Evolutionary conservation across 2,888 invertebrate species (phyloP).

Genomic region (Andrena hattorfiana): DNA sequence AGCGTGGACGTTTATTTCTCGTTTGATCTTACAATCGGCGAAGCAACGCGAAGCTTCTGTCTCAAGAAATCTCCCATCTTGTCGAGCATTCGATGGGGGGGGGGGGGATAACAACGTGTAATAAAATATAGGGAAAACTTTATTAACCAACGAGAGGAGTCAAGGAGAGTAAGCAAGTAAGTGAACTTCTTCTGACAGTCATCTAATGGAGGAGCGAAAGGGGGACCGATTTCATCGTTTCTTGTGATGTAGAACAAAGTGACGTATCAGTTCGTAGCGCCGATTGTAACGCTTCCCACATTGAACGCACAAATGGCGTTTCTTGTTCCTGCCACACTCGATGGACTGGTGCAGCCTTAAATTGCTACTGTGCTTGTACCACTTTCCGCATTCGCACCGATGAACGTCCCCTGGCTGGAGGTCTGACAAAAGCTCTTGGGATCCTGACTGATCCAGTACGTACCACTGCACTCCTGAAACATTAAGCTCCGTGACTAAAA

Average conservation of each 20-base stretch:
- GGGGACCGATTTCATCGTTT: not conserved
- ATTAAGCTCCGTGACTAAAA: not conserved
- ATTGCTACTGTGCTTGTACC: slow-evolving; percentile 68
- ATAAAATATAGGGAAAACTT: slow-evolving; percentile 8
- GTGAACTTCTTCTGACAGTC: too few species aligned
- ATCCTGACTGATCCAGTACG: not conserved
- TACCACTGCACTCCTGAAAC: slow-evolving; percentile 34
- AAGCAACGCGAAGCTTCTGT: not conserved
- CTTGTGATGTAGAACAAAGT: not conserved
- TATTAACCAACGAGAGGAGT: slow-evolving; percentile 2
- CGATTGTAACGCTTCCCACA: slow-evolving; percentile 79
- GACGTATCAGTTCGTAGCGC: slow-evolving; percentile 70
- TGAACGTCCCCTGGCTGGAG: not conserved
- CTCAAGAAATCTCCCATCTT: not conserved
- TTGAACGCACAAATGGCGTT: slow-evolving; percentile 71
- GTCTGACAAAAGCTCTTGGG: not conserved
- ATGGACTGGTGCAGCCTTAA: slow-evolving; percentile 70
- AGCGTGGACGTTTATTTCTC: slow-evolving; percentile 4
- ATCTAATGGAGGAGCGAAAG: not conserved
- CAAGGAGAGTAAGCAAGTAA: too few species aligned
- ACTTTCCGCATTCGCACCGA: slow-evolving; percentile 72
- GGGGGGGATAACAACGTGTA: slow-evolving; percentile 1
- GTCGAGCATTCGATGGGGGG: not conserved
- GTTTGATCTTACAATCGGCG: not conserved
- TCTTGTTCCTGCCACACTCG: slow-evolving; percentile 69